Conservation (phyloP, 2,797 vertebrate genomes). For the Helarctos malayanus region DNA sequence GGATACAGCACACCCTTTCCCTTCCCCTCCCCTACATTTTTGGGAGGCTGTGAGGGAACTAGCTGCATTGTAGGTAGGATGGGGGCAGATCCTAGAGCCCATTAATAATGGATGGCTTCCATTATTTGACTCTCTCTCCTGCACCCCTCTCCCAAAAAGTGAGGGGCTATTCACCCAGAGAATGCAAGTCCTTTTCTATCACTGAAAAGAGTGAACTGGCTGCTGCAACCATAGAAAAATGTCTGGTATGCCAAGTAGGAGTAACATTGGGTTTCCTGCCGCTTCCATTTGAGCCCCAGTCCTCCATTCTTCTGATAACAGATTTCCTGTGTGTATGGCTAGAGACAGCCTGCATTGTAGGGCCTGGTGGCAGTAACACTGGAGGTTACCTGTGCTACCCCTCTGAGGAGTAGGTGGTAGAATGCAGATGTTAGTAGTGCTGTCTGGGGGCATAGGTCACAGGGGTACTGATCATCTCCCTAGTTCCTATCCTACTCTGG, state of each 20-base stretch:
- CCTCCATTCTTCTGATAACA: neutral
- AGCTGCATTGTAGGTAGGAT: neutral
- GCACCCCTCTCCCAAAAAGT: neutral
- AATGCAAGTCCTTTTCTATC: neutral
- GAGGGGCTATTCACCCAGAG: neutral
- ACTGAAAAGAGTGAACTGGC: neutral
- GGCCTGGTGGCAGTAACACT: neutral
- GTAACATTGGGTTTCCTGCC: neutral
- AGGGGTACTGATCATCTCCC: neutral
- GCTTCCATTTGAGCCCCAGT: neutral
- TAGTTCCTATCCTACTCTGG: neutral
- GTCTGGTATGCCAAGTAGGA: neutral
- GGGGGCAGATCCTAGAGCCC: neutral
- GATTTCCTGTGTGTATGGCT: neutral
- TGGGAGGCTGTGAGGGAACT: neutral
- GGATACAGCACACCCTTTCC: neutral
- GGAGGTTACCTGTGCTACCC: neutral
- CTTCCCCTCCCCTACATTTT: neutral
- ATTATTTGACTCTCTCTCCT: neutral
- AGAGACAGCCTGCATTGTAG: neutral
- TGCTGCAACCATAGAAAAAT: neutral
- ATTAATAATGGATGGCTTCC: neutral
- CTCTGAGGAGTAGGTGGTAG: neutral
- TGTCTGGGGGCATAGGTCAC: neutral
- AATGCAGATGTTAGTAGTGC: neutral